These are phyloP conservation scores for Dryococelus australis DNA, from an alignment of 2,888 invertebrate species.

Conservation along the genomic window DNA sequence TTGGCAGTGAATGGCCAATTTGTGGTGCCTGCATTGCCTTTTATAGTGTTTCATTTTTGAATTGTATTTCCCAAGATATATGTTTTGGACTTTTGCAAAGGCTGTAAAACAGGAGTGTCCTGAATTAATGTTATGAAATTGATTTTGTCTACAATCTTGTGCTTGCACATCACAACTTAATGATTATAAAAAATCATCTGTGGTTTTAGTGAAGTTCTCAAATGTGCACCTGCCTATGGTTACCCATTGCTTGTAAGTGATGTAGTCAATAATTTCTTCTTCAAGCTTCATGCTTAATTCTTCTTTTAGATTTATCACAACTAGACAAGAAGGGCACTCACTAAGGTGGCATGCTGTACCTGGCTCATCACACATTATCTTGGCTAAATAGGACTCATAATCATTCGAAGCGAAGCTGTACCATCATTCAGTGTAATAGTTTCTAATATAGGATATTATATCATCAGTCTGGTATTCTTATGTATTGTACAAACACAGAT, in stretches of 20 bases:
- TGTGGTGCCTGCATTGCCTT: too few relatives aligned
- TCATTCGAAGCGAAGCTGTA: neutral
- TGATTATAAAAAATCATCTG: neutral
- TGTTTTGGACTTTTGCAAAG: too few relatives aligned
- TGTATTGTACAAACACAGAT: neutral
- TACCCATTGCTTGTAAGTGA: neutral
- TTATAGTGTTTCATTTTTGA: too few relatives aligned
- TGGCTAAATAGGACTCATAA: neutral
- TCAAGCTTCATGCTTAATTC: neutral
- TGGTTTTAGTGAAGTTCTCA: neutral
- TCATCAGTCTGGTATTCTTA: neutral
- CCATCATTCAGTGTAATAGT: constrained; percentile 8
- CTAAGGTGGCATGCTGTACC: neutral
- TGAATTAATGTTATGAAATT: too few relatives aligned
- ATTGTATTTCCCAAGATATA: too few relatives aligned
- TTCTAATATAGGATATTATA: neutral
- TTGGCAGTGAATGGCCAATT: too few relatives aligned
- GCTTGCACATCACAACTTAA: too few relatives aligned
- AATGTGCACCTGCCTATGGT: neutral
- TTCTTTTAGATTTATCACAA: neutral
- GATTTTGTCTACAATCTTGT: too few relatives aligned
- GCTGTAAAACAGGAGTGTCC: too few relatives aligned
- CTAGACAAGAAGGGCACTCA: neutral
- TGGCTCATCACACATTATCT: neutral
- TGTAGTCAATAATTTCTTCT: neutral